Evolutionary conservation across 2,113 vertebrate genomes (phyloP).

Genomic region (Ciconia maguari): DNA sequence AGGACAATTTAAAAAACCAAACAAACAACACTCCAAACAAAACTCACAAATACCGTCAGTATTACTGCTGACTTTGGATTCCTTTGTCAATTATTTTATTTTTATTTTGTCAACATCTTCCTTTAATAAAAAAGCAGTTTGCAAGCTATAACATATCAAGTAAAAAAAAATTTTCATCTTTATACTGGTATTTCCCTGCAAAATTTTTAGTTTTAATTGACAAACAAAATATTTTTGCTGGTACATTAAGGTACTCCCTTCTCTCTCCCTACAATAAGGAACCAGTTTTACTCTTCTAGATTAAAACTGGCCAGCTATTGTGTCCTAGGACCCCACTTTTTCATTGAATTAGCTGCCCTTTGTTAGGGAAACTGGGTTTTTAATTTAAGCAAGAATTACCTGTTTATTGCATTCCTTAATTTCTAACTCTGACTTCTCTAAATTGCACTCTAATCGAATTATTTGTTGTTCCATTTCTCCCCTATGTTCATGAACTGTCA

Average conservation of each 20-base stretch:
- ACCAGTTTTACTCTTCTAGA: neutral
- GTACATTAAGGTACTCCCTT: neutral
- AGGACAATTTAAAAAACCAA: neutral
- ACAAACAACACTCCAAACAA: neutral
- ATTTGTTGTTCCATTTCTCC: conserved; percentile 90
- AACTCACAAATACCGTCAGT: neutral
- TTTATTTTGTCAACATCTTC: neutral
- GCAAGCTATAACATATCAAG: neutral
- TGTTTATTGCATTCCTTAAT: conserved; percentile 79
- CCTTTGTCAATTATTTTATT: neutral
- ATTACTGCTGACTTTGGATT: neutral
- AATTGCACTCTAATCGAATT: conserved; percentile 79
- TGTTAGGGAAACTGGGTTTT: neutral
- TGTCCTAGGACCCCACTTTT: neutral
- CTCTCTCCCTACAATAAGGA: neutral
- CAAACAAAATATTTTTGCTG: neutral
- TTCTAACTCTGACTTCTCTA: conserved; percentile 82
- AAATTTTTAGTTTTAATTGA: neutral
- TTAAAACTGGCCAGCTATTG: neutral
- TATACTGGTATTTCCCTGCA: neutral
- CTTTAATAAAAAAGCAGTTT: neutral
- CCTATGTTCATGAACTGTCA: conserved; percentile 86
- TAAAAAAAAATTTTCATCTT: neutral
- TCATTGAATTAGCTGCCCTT: neutral
- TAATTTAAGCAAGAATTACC: conserved; percentile 68